Percentiles rank a stretch among this genome's conserved stretches.
Evolutionary conservation across 1,140 invertebrate species (phyloP).

Genomic region (Cataglyphis hispanica): DNA sequence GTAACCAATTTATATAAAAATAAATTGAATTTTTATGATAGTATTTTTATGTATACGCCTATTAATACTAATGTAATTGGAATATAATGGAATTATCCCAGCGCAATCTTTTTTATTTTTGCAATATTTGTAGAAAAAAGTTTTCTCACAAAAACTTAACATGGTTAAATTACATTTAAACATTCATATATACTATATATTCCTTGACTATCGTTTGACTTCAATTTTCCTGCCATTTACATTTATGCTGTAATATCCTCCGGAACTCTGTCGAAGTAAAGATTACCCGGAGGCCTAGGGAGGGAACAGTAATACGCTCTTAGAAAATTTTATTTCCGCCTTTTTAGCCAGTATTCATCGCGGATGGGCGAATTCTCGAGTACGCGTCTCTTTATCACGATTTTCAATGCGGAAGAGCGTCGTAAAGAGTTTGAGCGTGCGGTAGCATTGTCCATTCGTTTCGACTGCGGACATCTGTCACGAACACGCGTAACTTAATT

Average conservation of each 20-base stretch:
- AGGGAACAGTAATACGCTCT: conserved; percentile 15
- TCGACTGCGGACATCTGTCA: conserved; percentile 75
- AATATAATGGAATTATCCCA: not conserved
- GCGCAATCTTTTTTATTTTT: not conserved
- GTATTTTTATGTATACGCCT: not conserved
- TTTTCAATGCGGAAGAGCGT: conserved; percentile 67
- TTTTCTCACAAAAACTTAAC: not conserved
- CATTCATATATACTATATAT: too few species aligned
- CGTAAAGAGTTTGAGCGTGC: conserved; percentile 73
- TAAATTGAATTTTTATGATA: not conserved
- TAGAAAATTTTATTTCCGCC: conserved; percentile 45
- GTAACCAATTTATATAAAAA: not conserved
- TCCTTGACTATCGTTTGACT: not conserved
- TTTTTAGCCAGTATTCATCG: conserved; percentile 19
- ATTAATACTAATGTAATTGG: not conserved
- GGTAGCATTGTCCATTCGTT: conserved; percentile 75
- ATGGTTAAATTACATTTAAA: not conserved
- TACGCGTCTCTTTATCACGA: conserved; percentile 69
- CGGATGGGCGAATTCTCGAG: conserved; percentile 13
- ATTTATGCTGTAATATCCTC: conserved; percentile 16
- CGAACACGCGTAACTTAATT: conserved; percentile 79
- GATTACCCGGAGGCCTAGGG: not conserved
- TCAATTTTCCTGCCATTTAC: conserved; percentile 38
- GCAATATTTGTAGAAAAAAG: not conserved
- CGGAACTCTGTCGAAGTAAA: conserved; percentile 10